Evolutionary conservation across 1,140 invertebrate genomes (phyloP), one percentile per base, ranked within the genome.

Genomic region (Condylostylus longicornis): DNA sequence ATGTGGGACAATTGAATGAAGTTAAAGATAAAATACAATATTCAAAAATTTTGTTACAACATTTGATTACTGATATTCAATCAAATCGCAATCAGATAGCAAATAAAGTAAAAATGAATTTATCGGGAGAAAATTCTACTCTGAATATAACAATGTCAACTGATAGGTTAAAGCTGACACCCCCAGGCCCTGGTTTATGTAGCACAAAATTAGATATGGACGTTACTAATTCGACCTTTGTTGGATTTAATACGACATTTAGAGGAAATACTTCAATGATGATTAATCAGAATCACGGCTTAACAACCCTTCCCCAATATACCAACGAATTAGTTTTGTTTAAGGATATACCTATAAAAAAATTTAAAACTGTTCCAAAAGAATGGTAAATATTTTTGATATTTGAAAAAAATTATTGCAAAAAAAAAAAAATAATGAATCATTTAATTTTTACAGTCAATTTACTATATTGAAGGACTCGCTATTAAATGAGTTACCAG

Each of bases 1-100:
- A 58, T n/a, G 49, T 58, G 44, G 30, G 44, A 9, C 54, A 55
- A 36, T 23, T 58, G 8, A 46, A 50, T 1, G 51, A 58, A 45
- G 58, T 58, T 14, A 58, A 58, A 27, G 54, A 55, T 8, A 58
- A 58, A 36, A 58, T 58, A 8, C 33, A 54, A 1, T 55, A 46
- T 21, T 55, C 51, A 1, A 53, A 57, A 23, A 54, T 51, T 29
- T 44, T 55, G 33, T 27, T 58, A 29, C 50, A 46, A 28, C 52
- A 47, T 29, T 27, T 51, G 36, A 33, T 58, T 28, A 45, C 54
- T 9, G 52, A 52, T 32, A 46, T 51, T 44, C 48, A 55, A 33
- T 38, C 46, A 4, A 34, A 17, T 35, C 40, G 0, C 45, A 50
- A 56, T 25, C 42, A 56, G 34, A 35, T 49, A 12, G 46, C 45